Evolutionary conservation across 2,113 vertebrate genomes (phyloP).

Genomic region (Vulpes vulpes): DNA sequence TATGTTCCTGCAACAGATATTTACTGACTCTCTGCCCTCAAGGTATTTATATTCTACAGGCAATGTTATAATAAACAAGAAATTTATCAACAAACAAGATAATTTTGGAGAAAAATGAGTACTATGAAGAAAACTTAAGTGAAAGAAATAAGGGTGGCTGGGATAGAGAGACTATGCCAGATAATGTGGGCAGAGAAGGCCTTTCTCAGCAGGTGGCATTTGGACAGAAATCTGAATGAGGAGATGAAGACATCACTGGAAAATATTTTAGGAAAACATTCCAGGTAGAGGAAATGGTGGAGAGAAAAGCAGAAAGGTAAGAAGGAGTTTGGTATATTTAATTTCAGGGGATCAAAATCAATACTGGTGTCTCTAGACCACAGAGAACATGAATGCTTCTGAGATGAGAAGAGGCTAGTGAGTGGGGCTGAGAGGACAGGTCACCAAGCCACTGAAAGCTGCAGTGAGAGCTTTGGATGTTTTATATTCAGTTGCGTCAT

Average conservation of each 20-base stretch:
- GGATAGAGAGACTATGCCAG: background rate
- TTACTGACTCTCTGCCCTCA: background rate
- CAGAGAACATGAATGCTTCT: background rate
- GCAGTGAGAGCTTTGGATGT: background rate
- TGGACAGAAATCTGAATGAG: background rate
- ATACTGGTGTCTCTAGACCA: background rate
- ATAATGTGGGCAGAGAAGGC: background rate
- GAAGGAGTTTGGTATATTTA: background rate
- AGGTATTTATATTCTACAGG: background rate
- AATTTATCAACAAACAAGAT: background rate
- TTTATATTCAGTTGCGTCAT: background rate
- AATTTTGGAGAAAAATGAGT: background rate
- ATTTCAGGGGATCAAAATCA: background rate
- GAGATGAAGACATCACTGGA: background rate
- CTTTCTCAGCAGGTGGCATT: background rate
- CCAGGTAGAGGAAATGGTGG: background rate
- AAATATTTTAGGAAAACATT: conserved; percentile 37
- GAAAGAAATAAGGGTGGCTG: background rate
- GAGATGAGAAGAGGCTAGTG: background rate
- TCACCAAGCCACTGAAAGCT: background rate
- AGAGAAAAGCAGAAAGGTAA: conserved; percentile 2
- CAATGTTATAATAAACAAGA: background rate
- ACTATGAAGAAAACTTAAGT: background rate
- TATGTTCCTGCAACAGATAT: background rate
- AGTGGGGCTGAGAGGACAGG: background rate